Percentiles rank a stretch among this genome's conserved stretches.
phyloP scores from a whole-genome alignment of 2,113 vertebrate genomes.

The Pteropus alecto region DNA sequence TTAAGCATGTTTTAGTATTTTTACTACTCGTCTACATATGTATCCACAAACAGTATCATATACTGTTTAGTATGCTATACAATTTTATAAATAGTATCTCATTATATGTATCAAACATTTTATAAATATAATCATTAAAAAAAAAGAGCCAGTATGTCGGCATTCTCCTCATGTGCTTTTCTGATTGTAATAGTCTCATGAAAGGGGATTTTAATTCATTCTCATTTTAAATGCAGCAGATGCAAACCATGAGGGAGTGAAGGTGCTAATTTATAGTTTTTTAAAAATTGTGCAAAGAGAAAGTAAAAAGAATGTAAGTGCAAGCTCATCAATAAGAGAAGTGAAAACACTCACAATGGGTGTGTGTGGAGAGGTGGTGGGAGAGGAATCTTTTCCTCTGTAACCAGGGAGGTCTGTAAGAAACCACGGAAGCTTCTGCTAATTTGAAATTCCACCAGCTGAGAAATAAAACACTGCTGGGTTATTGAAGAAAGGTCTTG shows the following conservation, averaged over 20 bases:
- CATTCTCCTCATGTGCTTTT: conserved; percentile 50
- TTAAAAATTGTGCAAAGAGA: background rate
- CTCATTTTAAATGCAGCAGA: conserved; percentile 58
- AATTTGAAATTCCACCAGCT: conserved; percentile 63
- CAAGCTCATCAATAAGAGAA: conserved; percentile 42
- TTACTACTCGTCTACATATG: background rate
- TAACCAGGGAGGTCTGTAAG: conserved; percentile 51
- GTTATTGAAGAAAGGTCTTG: conserved; percentile 54
- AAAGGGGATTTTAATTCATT: conserved; percentile 65
- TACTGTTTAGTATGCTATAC: background rate
- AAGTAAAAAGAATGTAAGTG: conserved; percentile 17
- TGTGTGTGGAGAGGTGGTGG: too few relatives aligned
- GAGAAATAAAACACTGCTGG: conserved; percentile 28
- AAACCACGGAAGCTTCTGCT: conserved; percentile 30
- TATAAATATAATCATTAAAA: background rate
- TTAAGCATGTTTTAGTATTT: background rate
- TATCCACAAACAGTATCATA: background rate
- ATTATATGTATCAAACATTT: background rate
- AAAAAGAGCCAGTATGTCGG: background rate
- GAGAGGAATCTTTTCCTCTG: background rate
- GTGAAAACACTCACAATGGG: background rate
- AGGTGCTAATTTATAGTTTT: conserved; percentile 49
- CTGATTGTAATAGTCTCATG: background rate
- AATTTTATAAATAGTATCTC: background rate
- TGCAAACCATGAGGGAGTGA: background rate